Conservation (phyloP, 2,113 vertebrate genomes). For the Gobio gobio region DNA sequence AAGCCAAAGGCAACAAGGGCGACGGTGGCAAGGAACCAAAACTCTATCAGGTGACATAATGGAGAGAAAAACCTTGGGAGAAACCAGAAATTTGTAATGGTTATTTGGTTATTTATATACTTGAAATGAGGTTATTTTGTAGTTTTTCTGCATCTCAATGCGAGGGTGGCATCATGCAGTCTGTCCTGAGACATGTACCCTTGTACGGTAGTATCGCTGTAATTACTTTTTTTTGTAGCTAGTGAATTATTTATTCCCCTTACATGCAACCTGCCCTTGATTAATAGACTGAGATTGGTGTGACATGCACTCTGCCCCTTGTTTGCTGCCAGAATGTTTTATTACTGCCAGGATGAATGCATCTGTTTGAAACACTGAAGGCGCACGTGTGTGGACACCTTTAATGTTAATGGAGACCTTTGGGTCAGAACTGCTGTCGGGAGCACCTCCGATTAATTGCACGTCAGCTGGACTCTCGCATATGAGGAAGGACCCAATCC, state of each 20-base stretch:
- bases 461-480: conserved; percentile 25
- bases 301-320: conserved; percentile 1
- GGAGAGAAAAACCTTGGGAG: no score
- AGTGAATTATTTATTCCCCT: conserved; percentile 55
- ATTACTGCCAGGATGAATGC: conserved; percentile 2
- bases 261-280: conserved; percentile 46
- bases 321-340: conserved; percentile 30
- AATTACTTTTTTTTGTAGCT: conserved; percentile 26
- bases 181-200: conserved; percentile 4
- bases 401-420: conserved; percentile 34
- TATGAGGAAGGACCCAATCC: conserved; percentile 27
- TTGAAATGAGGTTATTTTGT: conserved; percentile 10
- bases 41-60: no score
- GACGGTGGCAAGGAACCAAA: no score
- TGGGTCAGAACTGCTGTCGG: conserved; percentile 12
- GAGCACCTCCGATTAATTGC: conserved; percentile 20
- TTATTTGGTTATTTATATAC: background rate
- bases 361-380: conserved; percentile 3
- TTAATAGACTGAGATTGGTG: conserved; percentile 51
- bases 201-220: conserved; percentile 12
- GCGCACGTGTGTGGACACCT: conserved; percentile 19
- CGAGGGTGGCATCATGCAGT: background rate
- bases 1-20: no score
- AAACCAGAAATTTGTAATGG: background rate
- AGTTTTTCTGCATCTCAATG: background rate